Evolutionary conservation across 2,888 invertebrate genomes (phyloP).

Genomic region (Plebejus argus): DNA sequence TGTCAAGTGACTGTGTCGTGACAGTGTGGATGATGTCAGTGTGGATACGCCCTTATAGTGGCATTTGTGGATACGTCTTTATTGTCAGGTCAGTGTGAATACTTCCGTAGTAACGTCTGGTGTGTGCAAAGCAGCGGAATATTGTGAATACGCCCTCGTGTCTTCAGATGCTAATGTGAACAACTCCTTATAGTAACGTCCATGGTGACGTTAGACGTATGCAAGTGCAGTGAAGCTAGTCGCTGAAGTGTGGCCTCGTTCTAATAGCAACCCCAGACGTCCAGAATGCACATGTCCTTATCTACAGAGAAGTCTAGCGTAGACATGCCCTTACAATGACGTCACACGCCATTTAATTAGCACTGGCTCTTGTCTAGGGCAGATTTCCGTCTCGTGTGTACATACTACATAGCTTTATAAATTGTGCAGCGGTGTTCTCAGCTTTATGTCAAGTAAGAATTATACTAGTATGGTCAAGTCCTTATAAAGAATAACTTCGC

Average conservation of each 20-base stretch:
- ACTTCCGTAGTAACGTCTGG: too few relatives aligned
- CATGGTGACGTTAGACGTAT: too few relatives aligned
- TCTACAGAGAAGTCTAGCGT: background rate
- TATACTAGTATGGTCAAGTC: background rate
- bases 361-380: background rate
- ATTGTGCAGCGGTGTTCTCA: background rate
- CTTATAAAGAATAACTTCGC: background rate
- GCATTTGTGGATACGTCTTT: background rate
- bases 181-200: too few relatives aligned
- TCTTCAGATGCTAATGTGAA: too few relatives aligned
- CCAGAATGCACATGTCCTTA: background rate
- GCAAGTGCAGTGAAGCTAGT: too few relatives aligned
- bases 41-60: slow-evolving; percentile 1
- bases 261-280: too few relatives aligned
- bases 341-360: background rate
- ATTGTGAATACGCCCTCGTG: background rate
- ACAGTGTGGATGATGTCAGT: background rate
- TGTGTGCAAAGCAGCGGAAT: background rate
- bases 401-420: background rate
- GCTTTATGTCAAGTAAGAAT: background rate
- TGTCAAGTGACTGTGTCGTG: slow-evolving; percentile 57
- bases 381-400: background rate
- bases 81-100: background rate
- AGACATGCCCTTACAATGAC: background rate
- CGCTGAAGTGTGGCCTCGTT: too few relatives aligned